Evolutionary conservation across 1,140 invertebrate genomes (phyloP).

Genomic region (Calliphora vicina): DNA sequence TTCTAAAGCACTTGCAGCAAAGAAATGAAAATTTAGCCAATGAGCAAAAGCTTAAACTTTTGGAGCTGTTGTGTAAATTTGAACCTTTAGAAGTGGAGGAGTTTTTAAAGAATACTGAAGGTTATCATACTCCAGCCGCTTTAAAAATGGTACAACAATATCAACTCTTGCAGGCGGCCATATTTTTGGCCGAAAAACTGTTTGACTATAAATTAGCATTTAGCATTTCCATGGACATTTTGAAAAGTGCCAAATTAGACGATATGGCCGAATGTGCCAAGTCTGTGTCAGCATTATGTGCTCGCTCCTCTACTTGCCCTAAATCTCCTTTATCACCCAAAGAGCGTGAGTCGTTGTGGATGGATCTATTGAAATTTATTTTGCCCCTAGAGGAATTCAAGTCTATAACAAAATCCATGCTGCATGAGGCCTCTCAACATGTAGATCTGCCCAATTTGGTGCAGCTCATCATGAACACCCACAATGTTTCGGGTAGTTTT

Average conservation of each 20-base stretch:
- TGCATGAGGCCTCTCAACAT: constrained; percentile 67
- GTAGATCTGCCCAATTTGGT: constrained; percentile 65
- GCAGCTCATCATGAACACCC: constrained; percentile 63
- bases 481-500: constrained; percentile 63
- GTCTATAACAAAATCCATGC: constrained; percentile 60
- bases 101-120: constrained; percentile 50
- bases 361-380: constrained; percentile 61
- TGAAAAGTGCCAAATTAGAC: constrained; percentile 42
- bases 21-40: constrained; percentile 66
- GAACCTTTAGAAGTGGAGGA: constrained; percentile 56
- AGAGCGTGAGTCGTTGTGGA: constrained; percentile 64
- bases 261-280: constrained; percentile 41
- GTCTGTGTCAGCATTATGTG: constrained; percentile 60
- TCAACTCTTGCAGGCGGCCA: constrained; percentile 59
- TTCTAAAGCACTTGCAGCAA: constrained; percentile 72
- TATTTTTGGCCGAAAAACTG: constrained; percentile 64
- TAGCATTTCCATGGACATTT: constrained; percentile 61
- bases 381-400: constrained; percentile 53
- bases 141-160: constrained; percentile 62
- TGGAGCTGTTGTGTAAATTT: constrained; percentile 75
- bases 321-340: constrained; percentile 54
- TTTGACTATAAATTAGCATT: constrained; percentile 65
- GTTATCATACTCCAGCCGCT: constrained; percentile 60
- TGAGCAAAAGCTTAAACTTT: constrained; percentile 69
- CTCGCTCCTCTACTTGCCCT: constrained; percentile 60